Evolutionary conservation across 2,797 vertebrate species (phyloP), one percentile per base, ranked within the genome.

Genomic region (Coccyzus lansbergi): DNA sequence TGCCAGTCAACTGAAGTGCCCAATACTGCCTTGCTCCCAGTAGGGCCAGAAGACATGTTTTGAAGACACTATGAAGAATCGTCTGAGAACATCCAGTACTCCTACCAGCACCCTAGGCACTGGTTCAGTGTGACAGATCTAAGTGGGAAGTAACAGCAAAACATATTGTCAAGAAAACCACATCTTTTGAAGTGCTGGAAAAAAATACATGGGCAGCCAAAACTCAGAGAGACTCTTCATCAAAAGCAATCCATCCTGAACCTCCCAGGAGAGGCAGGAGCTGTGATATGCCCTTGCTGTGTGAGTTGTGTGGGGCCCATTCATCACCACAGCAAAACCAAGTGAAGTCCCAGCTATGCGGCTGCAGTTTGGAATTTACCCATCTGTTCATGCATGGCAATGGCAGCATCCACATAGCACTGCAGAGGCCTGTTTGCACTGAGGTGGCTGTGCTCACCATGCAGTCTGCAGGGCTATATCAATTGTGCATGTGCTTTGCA

Each of bases 351-450:
- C 40, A 7, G 31, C n/a, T 2, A 52, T 14, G 22, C 5, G 7
- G 33, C 33, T 25, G 49, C 4, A 4, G 5, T 49, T 56, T 53
- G 56, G 58, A 60, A n/a, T n/a, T 25, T 44, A 31, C n/a, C 17
- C 0, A 0, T 13, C 19, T 34, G 12, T 17, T 34, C 34, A 20
- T 18, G 20, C 0, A 0, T 52, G 25, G 22, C 33, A 42, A 25
- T 1, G 36, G 40, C 74, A 92, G 65, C 20, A 22, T 8, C 29
- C 1, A 1, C 2, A 4, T 0, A 11, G 31, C 0, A 1, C 46
- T 31, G 20, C 2, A 2, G 6, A 12, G 20, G 7, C 15, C 29
- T 9, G 3, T 70, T 31, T 55, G 40, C 69, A 46, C 29, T 1
- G 3, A 16, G 20, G 70, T 1, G 7, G 71, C 71, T 56, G 63